Percentiles rank a stretch among this genome's conserved stretches.
These are phyloP conservation scores for Microdon myrmicae DNA, from an alignment of 2,888 invertebrate species.

Conservation along the genomic window DNA sequence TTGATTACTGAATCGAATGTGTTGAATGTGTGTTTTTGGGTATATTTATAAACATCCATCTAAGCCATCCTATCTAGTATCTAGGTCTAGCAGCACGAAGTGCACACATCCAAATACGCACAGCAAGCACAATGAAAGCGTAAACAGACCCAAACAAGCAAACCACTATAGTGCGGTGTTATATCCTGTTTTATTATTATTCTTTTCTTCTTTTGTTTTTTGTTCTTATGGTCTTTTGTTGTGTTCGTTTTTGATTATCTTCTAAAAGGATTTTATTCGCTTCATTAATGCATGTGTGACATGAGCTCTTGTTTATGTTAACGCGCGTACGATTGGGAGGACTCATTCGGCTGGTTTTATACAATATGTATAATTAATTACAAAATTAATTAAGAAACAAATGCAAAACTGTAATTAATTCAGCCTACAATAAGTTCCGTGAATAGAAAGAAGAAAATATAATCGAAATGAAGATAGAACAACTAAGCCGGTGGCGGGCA, in stretches of 20 bases:
- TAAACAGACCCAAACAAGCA: conserved; percentile 48
- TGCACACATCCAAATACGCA: conserved; percentile 10
- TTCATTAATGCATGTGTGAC: no score
- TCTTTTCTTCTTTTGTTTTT: conserved; percentile 9
- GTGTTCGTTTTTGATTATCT: conserved; percentile 8
- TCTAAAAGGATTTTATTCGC: conserved; percentile 1
- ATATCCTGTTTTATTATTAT: conserved; percentile 17
- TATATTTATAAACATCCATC: no score
- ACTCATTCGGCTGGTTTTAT: no score
- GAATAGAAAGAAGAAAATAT: conserved; percentile 9
- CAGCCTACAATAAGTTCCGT: no score
- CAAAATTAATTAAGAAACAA: background rate
- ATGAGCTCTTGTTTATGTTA: no score
- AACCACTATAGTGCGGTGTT: conserved; percentile 41
- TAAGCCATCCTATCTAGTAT: conserved; percentile 40
- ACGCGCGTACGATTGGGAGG: background rate
- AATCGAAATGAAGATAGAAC: background rate
- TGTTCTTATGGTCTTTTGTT: conserved; percentile 5
- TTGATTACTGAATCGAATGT: conserved; percentile 27
- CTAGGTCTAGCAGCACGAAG: conserved; percentile 28
- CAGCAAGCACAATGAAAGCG: conserved; percentile 44
- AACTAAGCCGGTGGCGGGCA: background rate
- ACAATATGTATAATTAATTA: background rate
- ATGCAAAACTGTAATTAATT: background rate
- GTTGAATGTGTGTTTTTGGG: background rate